Evolutionary conservation across 2,888 invertebrate species (phyloP).

Genomic region (Dicyrtomina minuta): DNA sequence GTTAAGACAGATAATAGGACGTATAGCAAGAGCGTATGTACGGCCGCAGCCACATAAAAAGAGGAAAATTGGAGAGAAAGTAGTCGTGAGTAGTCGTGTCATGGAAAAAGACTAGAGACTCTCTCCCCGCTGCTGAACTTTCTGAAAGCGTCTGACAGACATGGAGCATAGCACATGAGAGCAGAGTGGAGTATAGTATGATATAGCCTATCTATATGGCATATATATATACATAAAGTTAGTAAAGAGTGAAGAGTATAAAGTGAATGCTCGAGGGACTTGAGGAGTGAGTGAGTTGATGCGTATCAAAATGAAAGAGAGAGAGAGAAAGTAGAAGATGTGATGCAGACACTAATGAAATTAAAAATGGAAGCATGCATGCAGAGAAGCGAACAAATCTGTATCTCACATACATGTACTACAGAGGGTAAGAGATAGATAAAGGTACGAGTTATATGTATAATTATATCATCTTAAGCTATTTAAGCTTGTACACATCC

Average conservation of each 20-base stretch:
- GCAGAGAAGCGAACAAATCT: constrained; percentile 8
- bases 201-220: not conserved
- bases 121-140: too few species aligned
- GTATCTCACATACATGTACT: not conserved
- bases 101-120: too few species aligned
- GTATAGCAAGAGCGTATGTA: too few species aligned
- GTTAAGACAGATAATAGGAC: too few species aligned
- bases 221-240: not conserved
- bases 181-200: too few species aligned
- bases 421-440: not conserved
- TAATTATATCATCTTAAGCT: not conserved
- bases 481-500: not conserved
- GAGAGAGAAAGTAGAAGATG: constrained; percentile 44
- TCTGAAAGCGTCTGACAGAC: not conserved
- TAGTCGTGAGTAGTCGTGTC: too few species aligned
- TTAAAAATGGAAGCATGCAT: constrained; percentile 49
- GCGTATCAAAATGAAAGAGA: constrained; percentile 50
- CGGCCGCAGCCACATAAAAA: too few species aligned
- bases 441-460: not conserved
- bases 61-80: too few species aligned
- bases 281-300: constrained; percentile 50
- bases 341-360: constrained; percentile 52
- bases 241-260: not conserved
- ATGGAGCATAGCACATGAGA: not conserved
- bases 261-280: constrained; percentile 43